Evolutionary conservation across 1,140 invertebrate species (phyloP), one percentile per base, ranked within the genome.

Genomic region (Procambarus clarkii): DNA sequence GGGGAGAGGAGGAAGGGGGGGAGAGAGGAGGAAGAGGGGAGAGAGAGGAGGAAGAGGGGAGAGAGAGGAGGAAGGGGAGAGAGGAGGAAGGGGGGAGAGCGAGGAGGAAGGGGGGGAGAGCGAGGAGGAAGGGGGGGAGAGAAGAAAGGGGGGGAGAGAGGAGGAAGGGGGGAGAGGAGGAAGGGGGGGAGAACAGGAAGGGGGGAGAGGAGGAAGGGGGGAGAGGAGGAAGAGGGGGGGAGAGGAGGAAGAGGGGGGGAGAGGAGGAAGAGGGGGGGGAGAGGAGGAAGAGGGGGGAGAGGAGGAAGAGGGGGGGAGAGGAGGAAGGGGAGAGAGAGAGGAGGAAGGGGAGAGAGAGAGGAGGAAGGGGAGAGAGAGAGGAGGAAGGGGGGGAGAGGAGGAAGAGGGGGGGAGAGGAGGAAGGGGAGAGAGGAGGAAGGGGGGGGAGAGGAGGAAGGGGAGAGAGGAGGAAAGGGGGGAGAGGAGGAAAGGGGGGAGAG

Each of bases 21-120:
- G 79, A n/a, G 21, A 54, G 79, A 81, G 79, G 44, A 45, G 46
- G 79, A 81, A 46, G 44, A n/a, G 46, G 79, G 46, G 48, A n/a
- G 34, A 44, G 79, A 54, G 48, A n/a, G 34, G 79, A 81, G 79
- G 46, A 45, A 54, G 79, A 44, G 46, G 79, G n/a, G 34, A n/a
- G 24, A 9, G 48, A n/a, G 34, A 81, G 48, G 44, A 45, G n/a
- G 79, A 81, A 46, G 46, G 79, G n/a, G 34, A 81, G 21, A 54
- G 34, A 81, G 34, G 46, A 45, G 44, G 48, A 81, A 45, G n/a
- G n/a, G n/a, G n/a, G n/a, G n/a, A n/a, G n/a, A n/a, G n/a, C n/a
- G n/a, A n/a, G n/a, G n/a, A n/a, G n/a, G n/a, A n/a, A n/a, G n/a
- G n/a, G n/a, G n/a, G n/a, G n/a, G n/a, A n/a, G n/a, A n/a, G n/a